Evolutionary conservation across 2,797 vertebrate species (phyloP), one percentile per base, ranked within the genome.

Genomic region (Arnoldichthys spilopterus): DNA sequence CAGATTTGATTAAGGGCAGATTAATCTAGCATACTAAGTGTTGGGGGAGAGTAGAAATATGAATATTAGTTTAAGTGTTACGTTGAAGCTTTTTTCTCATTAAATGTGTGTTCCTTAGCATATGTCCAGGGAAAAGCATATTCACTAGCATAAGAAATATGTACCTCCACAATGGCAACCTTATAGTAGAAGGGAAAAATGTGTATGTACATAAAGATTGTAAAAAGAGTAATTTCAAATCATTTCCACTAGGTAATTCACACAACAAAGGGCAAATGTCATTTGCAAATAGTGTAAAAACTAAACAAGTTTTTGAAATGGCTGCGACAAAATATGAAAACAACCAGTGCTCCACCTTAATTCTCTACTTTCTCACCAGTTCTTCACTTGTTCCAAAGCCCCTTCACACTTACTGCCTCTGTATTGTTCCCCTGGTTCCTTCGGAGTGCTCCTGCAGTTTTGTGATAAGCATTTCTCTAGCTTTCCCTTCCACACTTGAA

Each of bases 401-500:
- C 30, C 71, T 82, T 78, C 69, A 53, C 71, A 62, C 75, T 64
- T 72, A n/a, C 49, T 74, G 49, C 59, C 72, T 72, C 72, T 67
- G 28, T 74, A 81, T 77, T 77, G 74, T 85, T 74, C 70, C 72
- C 56, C 58, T 59, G 67, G 73, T 79, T 74, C 59, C 79, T 76
- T 64, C 74, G 30, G 81, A 67, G 75, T 72, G 72, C 73, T 83
- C 56, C 79, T 86, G 85, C 79, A 74, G 71, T 76, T 70, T 18
- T 72, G 85, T 15, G 83, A 86, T 86, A 86, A 85, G 83, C 74
- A 12, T 78, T 80, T 56, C 76, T 51, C 78, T 64, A 51, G 45
- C 37, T 64, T 75, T 75, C 59, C 74, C 62, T 80, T 78, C 68
- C 22, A 72, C 70, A 16, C 22, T 40, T 28, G 47, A 78, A 69